Evolutionary conservation across 2,113 vertebrate species (phyloP).

Genomic region (Melierax canorus): DNA sequence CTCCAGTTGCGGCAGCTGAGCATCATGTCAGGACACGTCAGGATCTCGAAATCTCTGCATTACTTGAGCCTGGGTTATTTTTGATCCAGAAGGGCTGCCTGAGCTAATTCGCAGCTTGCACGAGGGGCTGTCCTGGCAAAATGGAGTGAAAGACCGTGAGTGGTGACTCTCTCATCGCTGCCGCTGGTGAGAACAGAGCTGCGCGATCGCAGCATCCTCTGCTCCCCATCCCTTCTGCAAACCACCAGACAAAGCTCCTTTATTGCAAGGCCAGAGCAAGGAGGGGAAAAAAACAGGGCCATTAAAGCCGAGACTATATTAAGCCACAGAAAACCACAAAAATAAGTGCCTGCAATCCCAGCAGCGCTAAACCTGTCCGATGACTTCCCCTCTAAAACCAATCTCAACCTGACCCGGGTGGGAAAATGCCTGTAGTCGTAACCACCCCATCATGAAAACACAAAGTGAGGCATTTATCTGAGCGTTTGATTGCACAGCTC

Average conservation of each 20-base stretch:
- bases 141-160: neutral
- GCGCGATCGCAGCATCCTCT: neutral
- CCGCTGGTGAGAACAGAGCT: neutral
- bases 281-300: neutral
- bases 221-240: neutral
- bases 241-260: neutral
- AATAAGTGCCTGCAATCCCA: neutral
- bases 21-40: neutral
- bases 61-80: neutral
- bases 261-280: neutral
- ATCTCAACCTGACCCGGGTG: neutral
- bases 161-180: neutral
- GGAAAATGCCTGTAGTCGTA: neutral
- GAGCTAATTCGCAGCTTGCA: neutral
- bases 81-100: neutral
- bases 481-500: neutral
- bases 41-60: neutral
- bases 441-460: neutral
- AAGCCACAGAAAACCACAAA: slow-evolving; percentile 10
- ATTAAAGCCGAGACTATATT: neutral
- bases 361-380: neutral
- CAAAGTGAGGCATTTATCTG: neutral
- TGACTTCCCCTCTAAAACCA: neutral
- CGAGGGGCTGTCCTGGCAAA: accelerated
- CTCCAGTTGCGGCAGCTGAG: neutral